Evolutionary conservation across 2,888 invertebrate species (phyloP).

Genomic region (Hetaerina titia): DNA sequence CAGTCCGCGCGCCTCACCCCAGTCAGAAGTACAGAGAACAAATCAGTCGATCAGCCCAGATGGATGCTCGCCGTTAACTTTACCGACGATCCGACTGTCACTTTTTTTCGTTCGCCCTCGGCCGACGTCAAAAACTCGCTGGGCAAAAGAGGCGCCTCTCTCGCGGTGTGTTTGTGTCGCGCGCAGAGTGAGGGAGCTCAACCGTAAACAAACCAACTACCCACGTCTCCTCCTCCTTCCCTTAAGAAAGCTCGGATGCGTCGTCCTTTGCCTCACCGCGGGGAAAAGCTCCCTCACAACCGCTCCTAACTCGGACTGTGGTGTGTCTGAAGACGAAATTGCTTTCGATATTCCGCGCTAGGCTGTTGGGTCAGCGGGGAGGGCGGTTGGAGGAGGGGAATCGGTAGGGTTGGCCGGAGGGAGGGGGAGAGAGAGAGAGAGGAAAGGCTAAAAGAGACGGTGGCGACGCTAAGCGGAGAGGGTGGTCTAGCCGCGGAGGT

Average conservation of each 20-base stretch:
- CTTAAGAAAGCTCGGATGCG: too few relatives aligned
- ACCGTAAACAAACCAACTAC: background rate
- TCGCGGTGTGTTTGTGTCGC: background rate
- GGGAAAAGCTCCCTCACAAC: conserved; percentile 18
- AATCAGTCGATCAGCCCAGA: background rate
- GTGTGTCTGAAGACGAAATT: conserved; percentile 57
- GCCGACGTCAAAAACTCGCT: background rate
- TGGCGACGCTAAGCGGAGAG: background rate
- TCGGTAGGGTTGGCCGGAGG: background rate
- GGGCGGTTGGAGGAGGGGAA: background rate
- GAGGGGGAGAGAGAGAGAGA: background rate
- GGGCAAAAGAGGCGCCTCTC: conserved; percentile 55
- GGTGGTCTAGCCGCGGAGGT: background rate
- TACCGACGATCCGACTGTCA: background rate
- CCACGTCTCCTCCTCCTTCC: background rate
- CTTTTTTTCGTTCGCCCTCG: conserved; percentile 3
- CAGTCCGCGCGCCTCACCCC: background rate
- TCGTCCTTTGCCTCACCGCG: background rate
- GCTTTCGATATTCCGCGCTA: conserved; percentile 63
- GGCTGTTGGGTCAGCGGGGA: conserved; percentile 2
- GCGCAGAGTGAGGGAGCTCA: background rate
- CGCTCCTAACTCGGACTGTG: conserved; percentile 59
- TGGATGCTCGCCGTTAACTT: background rate
- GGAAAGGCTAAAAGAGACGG: background rate
- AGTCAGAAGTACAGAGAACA: background rate